Evolutionary conservation across 2,797 vertebrate species (phyloP).

Genomic region (Adelosebastes latens): DNA sequence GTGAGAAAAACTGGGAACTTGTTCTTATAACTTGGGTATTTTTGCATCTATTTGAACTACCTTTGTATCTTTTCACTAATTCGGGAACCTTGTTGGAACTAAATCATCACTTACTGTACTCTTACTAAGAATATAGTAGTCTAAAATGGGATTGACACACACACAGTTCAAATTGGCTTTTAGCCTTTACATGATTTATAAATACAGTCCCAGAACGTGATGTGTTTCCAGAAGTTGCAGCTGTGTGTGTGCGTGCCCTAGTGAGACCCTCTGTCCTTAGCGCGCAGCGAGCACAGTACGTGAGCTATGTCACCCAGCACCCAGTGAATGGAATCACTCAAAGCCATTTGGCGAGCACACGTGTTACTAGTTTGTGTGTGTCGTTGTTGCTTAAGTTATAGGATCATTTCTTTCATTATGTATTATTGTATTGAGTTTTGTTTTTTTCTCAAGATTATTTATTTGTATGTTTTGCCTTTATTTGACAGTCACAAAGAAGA

Average conservation of each 20-base stretch:
- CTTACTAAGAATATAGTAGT: background rate
- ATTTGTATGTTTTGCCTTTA: background rate
- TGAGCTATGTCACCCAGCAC: constrained; percentile 34
- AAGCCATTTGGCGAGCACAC: background rate
- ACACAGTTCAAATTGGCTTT: too few relatives aligned
- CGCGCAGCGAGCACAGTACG: background rate
- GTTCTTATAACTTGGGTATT: too few relatives aligned
- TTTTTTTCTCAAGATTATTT: background rate
- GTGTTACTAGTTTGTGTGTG: background rate
- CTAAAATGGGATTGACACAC: background rate
- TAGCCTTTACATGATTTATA: background rate
- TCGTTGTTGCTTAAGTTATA: background rate
- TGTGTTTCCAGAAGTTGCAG: constrained; percentile 16
- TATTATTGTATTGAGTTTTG: background rate
- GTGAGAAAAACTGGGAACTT: background rate
- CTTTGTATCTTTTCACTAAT: too few relatives aligned
- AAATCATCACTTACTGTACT: background rate
- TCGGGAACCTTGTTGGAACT: too few relatives aligned
- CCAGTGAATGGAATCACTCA: constrained; percentile 32
- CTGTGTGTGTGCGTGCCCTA: constrained; percentile 1
- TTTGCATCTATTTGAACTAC: too few relatives aligned
- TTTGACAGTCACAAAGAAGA: background rate
- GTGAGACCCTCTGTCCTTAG: constrained; percentile 13
- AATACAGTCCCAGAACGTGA: background rate
- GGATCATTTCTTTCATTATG: background rate